Evolutionary conservation across 1,140 invertebrate genomes (phyloP), one percentile per base, ranked within the genome.

Genomic region (Holcopasites calliopsidis): DNA sequence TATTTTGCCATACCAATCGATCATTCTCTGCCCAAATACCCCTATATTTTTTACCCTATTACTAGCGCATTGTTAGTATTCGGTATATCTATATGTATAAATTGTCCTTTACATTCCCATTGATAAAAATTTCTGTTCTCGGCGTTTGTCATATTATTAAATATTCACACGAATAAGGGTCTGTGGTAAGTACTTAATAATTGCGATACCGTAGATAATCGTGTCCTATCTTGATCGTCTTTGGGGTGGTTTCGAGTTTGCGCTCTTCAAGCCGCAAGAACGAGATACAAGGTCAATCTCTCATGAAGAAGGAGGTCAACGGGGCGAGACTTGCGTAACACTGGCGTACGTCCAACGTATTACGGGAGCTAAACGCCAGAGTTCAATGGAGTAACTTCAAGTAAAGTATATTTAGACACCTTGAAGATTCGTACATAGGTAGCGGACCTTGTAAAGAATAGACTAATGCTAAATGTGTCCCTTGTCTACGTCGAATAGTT

Each of bases 311-410:
- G 71, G 86, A 90, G 91, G 90, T 91, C 85, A 89, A 78, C 86
- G 78, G 83, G 86, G 84, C 86, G 81, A 77, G 74, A 60, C 83
- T 91, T 90, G 87, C 88, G 87, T 90, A 90, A 90, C 77, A 80
- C 83, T 91, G 89, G 86, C 88, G 80, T 61, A 60, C 31, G 42
- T 83, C 90, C 90, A 88, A 79, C 71, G 52, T 71, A 81, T 85
- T 81, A 60, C 80, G 74, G 82, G 61, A 75, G 73, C 80, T n/a
- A n/a, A n/a, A 80, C 85, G 88, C 88, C 88, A 91, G 89, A 87
- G 91, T 91, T 92, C 91, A 92, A 91, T 91, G 90, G 86, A 90
- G 90, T 89, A 92, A 88, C 85, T 84, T 87, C 80, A 76, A 78
- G 61, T 76, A 78, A 75, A 58, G 60, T 87, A 65, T 87, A 88